A percentile compares a stretch with the other conserved stretches of the same genome.
phyloP scores from a whole-genome alignment of 2,888 invertebrate genomes.

The Heliconius hortense region DNA sequence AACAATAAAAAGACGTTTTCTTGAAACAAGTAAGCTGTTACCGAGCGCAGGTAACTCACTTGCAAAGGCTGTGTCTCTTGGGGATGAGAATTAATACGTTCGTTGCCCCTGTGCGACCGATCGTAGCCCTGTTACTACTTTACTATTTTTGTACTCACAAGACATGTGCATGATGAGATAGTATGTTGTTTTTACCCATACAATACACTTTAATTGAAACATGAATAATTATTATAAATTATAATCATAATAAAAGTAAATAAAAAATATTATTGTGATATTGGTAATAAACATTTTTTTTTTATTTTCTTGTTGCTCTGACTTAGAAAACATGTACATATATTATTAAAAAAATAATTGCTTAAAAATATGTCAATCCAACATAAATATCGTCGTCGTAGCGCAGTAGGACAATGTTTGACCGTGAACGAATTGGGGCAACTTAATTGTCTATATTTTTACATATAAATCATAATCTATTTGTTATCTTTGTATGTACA shows the following conservation, averaged over 20 bases:
- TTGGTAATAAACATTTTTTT: too few relatives aligned
- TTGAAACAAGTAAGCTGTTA: conserved; percentile 44
- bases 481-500: neutral
- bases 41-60: conserved; percentile 45
- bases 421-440: neutral
- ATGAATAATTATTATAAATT: too few relatives aligned
- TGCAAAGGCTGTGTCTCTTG: conserved; percentile 44
- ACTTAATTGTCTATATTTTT: too few relatives aligned
- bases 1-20: conserved; percentile 41
- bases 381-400: neutral
- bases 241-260: neutral
- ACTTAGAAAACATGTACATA: neutral
- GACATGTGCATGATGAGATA: conserved; percentile 2
- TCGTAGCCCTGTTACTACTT: conserved; percentile 40
- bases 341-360: neutral
- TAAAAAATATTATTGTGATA: neutral
- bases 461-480: neutral
- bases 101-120: conserved; percentile 54
- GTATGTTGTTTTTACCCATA: conserved; percentile 2
- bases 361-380: neutral
- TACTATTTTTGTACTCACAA: conserved; percentile 38
- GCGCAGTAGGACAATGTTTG: neutral
- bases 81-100: conserved; percentile 64
- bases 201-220: neutral
- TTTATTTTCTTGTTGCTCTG: too few relatives aligned